Percentiles rank a stretch among this genome's conserved stretches.
Conservation (phyloP, 2,888 invertebrate species). For the Balanococcus diminutus region DNA sequence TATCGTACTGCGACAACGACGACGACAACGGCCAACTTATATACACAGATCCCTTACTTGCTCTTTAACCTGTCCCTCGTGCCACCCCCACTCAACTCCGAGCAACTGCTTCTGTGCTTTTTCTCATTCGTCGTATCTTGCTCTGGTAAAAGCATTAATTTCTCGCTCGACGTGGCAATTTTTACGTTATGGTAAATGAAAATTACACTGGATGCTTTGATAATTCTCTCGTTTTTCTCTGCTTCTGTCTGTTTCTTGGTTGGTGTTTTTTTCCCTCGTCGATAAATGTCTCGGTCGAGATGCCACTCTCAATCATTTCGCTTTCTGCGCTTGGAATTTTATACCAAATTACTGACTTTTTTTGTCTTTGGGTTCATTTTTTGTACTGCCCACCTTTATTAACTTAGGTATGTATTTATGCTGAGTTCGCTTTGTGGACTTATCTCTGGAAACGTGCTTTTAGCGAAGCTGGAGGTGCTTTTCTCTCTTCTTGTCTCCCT, state of each 20-base stretch:
- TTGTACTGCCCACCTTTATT: background rate
- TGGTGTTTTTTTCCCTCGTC: too few relatives aligned
- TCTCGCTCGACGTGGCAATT: conserved; percentile 40
- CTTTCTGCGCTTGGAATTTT: background rate
- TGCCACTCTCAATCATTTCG: background rate
- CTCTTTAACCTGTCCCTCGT: background rate
- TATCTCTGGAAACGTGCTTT: too few relatives aligned
- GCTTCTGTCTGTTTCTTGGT: background rate
- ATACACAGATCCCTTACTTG: background rate
- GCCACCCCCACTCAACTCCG: background rate
- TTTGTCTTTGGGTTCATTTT: background rate
- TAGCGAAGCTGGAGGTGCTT: too few relatives aligned
- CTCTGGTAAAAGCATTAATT: conserved; percentile 36
- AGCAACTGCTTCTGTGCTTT: background rate
- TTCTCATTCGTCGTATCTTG: conserved; percentile 10
- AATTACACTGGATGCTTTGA: conserved; percentile 40
- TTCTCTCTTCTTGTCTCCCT: too few relatives aligned
- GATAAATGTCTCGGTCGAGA: conserved; percentile 10
- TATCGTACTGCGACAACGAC: background rate
- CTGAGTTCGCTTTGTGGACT: background rate
- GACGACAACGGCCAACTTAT: background rate
- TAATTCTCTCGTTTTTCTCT: background rate
- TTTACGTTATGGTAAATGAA: conserved; percentile 43
- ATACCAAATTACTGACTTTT: background rate
- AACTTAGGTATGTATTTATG: too few relatives aligned